A percentile compares a stretch with the other conserved stretches of the same genome.
Conservation (phyloP, 2,888 invertebrate species). For the Hesperia comma region DNA sequence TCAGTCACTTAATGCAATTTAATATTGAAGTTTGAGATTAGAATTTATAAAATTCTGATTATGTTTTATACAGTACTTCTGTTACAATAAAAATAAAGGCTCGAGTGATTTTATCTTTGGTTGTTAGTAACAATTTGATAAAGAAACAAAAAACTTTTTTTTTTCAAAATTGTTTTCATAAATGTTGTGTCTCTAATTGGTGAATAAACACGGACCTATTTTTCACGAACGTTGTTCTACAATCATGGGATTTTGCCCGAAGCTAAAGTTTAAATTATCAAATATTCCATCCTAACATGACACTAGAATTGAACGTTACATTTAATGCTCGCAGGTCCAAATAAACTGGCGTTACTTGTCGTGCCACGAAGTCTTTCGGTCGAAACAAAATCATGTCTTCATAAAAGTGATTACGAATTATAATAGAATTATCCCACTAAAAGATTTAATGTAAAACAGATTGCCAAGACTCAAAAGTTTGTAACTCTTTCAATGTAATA, state of each 20-base stretch:
- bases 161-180: background rate
- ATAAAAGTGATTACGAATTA: slow-evolving; percentile 66
- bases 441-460: no score
- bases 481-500: no score
- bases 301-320: slow-evolving; percentile 33
- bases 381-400: slow-evolving; percentile 68
- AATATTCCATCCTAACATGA: slow-evolving; percentile 52
- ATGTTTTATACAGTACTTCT: no score
- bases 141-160: no score
- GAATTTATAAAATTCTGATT: no score
- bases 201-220: slow-evolving; percentile 41
- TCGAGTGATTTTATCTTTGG: no score
- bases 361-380: slow-evolving; percentile 56
- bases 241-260: slow-evolving; percentile 67
- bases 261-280: slow-evolving; percentile 59
- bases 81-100: no score
- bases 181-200: slow-evolving; percentile 4
- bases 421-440: slow-evolving; percentile 52
- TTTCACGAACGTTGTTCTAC: slow-evolving; percentile 45
- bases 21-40: no score
- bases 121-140: no score
- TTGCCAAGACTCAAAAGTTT: no score
- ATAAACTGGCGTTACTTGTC: slow-evolving; percentile 50
- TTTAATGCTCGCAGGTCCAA: slow-evolving; percentile 45
- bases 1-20: no score